phyloP scores from a whole-genome alignment of 1,140 invertebrate species.

The Zelostemma sp. region DNA sequence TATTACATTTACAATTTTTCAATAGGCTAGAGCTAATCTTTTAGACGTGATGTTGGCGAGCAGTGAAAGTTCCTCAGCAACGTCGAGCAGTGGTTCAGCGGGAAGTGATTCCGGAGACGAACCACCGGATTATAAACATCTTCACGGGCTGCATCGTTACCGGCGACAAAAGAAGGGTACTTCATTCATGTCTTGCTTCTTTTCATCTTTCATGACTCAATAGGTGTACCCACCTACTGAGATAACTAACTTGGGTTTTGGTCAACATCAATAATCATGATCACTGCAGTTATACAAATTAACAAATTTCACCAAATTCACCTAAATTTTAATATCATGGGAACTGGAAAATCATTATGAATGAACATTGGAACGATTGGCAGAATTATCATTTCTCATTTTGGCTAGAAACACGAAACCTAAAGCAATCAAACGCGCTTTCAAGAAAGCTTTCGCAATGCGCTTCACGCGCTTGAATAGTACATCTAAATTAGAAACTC shows the following conservation, averaged over 20 bases:
- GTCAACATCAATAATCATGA: not conserved
- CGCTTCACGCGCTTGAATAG: not conserved
- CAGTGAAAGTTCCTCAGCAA: conserved; percentile 76
- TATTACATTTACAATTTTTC: not conserved
- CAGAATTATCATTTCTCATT: no score
- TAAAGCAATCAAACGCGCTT: conserved; percentile 3
- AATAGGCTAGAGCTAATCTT: conserved; percentile 79
- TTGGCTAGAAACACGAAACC: not conserved
- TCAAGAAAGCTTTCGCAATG: conserved; percentile 3
- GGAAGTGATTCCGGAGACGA: conserved; percentile 74
- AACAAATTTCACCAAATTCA: not conserved
- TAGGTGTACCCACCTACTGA: no score
- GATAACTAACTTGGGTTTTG: not conserved
- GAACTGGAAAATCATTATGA: not conserved
- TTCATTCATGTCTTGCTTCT: conserved; percentile 12
- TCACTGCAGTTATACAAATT: not conserved
- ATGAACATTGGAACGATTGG: no score
- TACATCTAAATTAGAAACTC: not conserved
- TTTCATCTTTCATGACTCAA: not conserved
- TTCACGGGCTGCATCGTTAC: conserved; percentile 79
- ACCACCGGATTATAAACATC: conserved; percentile 76
- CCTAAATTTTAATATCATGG: not conserved
- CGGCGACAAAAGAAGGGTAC: conserved; percentile 82
- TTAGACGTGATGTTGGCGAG: conserved; percentile 82
- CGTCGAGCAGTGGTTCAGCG: conserved; percentile 76